Evolutionary conservation across 2,113 vertebrate species (phyloP).

Genomic region (Patagioenas fasciata): DNA sequence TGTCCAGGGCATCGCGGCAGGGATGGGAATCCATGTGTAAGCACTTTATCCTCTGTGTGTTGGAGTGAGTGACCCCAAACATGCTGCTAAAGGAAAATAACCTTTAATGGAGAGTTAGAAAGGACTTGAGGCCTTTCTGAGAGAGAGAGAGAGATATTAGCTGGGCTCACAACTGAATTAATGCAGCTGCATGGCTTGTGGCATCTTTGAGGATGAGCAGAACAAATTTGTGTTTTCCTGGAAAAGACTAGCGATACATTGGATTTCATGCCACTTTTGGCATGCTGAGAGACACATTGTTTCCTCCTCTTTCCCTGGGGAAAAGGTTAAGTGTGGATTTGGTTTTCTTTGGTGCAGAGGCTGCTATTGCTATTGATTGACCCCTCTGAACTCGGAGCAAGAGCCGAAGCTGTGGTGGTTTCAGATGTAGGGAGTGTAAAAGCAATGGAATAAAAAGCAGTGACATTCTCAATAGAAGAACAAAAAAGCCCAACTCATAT

Average conservation of each 20-base stretch:
- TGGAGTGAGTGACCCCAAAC: background rate
- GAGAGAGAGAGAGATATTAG: background rate
- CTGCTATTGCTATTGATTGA: slow-evolving; percentile 26
- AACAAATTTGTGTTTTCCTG: slow-evolving; percentile 49
- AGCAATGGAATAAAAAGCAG: slow-evolving; percentile 44
- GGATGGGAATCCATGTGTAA: background rate
- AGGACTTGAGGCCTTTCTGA: background rate
- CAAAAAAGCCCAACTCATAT: slow-evolving; percentile 57
- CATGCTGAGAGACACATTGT: slow-evolving; percentile 30
- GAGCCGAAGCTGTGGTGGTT: slow-evolving; percentile 24
- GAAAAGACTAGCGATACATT: slow-evolving; percentile 17
- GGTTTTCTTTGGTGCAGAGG: background rate
- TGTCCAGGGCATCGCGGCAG: background rate
- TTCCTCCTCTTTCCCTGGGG: background rate
- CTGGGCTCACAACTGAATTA: slow-evolving; percentile 12
- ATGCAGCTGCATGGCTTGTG: slow-evolving; percentile 29
- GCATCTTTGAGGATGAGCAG: slow-evolving; percentile 20
- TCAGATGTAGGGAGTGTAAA: slow-evolving; percentile 13
- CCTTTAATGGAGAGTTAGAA: background rate
- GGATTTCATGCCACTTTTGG: slow-evolving; percentile 38
- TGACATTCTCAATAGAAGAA: slow-evolving; percentile 55
- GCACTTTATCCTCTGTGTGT: background rate
- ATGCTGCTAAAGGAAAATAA: background rate
- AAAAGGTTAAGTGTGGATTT: background rate
- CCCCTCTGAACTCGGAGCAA: slow-evolving; percentile 16